phyloP scores from a whole-genome alignment of 2,888 invertebrate species.

The Shargacucullia verbasci region DNA sequence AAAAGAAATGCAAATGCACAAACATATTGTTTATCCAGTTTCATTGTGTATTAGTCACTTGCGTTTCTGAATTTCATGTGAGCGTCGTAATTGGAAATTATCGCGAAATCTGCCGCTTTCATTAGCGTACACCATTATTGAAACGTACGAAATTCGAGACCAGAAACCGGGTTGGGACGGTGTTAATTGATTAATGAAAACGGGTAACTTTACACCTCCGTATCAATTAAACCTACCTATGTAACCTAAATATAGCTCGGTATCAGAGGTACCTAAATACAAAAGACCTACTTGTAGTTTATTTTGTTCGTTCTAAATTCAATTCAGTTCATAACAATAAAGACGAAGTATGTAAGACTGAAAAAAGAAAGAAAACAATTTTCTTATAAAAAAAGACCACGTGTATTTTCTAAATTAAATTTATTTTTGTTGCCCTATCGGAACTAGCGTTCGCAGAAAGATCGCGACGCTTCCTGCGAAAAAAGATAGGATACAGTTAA shows the following conservation, averaged over 20 bases:
- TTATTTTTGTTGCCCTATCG: constrained; percentile 3
- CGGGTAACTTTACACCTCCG: constrained; percentile 20
- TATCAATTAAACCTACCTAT: constrained; percentile 3
- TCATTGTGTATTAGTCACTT: constrained; percentile 3
- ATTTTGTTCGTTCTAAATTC: not conserved
- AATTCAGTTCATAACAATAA: constrained; percentile 4
- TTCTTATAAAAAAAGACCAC: no score
- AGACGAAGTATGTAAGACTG: not conserved
- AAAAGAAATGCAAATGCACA: constrained; percentile 13
- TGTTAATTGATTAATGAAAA: constrained; percentile 35
- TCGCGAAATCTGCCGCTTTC: constrained; percentile 2
- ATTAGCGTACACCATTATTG: constrained; percentile 14
- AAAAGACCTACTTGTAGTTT: no score
- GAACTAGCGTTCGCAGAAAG: constrained; percentile 33
- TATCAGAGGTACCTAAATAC: no score
- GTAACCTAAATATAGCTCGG: no score
- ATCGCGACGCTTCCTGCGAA: constrained; percentile 11
- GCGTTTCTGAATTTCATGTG: constrained; percentile 1
- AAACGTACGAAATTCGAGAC: constrained; percentile 9
- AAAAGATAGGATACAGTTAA: constrained; percentile 31
- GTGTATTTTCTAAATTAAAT: constrained; percentile 9
- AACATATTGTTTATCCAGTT: constrained; percentile 13
- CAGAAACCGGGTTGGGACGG: constrained; percentile 13
- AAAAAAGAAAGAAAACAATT: not conserved
- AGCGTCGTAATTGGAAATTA: constrained; percentile 3